Base-by-base conservation (phyloP, 2,888 invertebrate species). In the Macrosoma leucophasiata region DNA sequence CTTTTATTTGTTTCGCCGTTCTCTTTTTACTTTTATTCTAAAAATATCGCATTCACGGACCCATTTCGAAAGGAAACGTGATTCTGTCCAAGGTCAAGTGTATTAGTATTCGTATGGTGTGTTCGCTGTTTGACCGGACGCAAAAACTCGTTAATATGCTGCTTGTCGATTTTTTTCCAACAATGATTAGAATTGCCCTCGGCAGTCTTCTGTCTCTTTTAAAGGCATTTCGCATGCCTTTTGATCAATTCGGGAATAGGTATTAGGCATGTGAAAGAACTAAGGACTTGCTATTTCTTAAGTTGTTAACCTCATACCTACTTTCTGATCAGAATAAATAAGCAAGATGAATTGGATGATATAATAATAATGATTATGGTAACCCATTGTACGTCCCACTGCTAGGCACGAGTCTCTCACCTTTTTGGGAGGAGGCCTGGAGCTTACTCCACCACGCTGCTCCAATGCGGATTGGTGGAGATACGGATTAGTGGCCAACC, bases 1-100 rank as follows among this genome's bases (percentile, higher is more conserved):
- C 79, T 78, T 77, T 77, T 75, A 76, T 78, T 79, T 69, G 62
- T 63, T 67, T 64, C 57, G 60, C 55, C 55, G 60, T 57, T 37
- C 62, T 68, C 68, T 77, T 82, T 81, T 82, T 82, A 72, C 65
- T 81, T 77, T 81, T 79, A 70, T 79, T 79, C 72, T 75, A 73
- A 79, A 82, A 79, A 82, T 79, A 82, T 76, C 72, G 73, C 74
- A 75, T 81, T 78, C 81, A 74, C 81, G 70, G 72, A 72, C 78
- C 79, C 77, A 82, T 82, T 82, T 82, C 69, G 81, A 82, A 82
- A 84, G 78, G 82, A 82, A 84, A 82, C 82, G 81, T 77, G 82
- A 77, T 76, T 76, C 66, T 61, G 66, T 62, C 62, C 78, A 84
- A 84, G 82, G 82, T 79, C 75, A 70, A 60, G 58, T 52, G 62